Percentiles rank a stretch among this genome's conserved stretches.
These are phyloP conservation scores for Ichneumon xanthorius DNA, from an alignment of 2,888 invertebrate genomes.

Conservation along the genomic window DNA sequence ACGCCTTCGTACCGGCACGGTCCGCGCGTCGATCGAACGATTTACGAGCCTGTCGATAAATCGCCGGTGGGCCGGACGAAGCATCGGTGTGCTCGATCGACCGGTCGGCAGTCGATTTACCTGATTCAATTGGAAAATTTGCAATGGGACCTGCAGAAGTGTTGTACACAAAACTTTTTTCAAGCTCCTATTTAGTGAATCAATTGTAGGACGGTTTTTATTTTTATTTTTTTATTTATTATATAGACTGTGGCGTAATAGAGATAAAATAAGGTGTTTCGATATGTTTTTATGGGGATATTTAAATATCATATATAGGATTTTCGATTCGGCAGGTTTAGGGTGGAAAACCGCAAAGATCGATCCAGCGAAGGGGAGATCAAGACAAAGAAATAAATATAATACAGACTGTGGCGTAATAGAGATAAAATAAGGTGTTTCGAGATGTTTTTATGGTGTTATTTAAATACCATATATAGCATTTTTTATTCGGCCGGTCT, in stretches of 20 bases:
- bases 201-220: too few species aligned
- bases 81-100: constrained; percentile 44
- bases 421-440: neutral
- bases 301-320: neutral
- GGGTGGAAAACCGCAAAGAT: too few species aligned
- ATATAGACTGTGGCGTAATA: too few species aligned
- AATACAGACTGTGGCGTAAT: too few species aligned
- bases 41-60: constrained; percentile 59
- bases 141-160: neutral
- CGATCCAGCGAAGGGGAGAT: too few species aligned
- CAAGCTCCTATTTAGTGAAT: neutral
- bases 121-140: constrained; percentile 33
- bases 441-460: neutral
- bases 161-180: neutral
- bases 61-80: constrained; percentile 32
- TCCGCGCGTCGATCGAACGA: constrained; percentile 49
- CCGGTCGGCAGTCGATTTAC: constrained; percentile 49
- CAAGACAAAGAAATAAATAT: constrained; percentile 27
- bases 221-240: too few species aligned
- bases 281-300: neutral
- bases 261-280: neutral
- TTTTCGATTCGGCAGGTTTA: neutral
- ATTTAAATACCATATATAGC: neutral
- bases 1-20: neutral
- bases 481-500: neutral